Conservation (phyloP, 37 sponge, comb jelly and placozoan genomes). For the Oscarella lobularis region DNA sequence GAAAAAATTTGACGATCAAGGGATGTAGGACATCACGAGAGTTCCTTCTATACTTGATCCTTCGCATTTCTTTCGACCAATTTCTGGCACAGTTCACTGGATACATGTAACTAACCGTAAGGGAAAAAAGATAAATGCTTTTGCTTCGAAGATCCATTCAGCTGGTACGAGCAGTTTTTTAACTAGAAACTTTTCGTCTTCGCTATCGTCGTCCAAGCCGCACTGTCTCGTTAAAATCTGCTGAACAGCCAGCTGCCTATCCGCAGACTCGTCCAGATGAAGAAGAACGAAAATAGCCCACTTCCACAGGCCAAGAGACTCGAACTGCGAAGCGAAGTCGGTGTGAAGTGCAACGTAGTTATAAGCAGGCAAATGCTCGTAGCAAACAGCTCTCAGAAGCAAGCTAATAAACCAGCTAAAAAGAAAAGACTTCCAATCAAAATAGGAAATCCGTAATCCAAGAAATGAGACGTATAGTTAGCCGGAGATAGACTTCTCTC, state of each 20-base stretch:
- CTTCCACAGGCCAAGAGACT: conserved; percentile 49
- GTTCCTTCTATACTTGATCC: too few species aligned
- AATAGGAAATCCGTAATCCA: too few species aligned
- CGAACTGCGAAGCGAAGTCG: conserved; percentile 56
- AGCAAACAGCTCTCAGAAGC: conserved; percentile 32
- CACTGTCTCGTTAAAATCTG: conserved; percentile 35
- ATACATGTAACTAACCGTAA: too few species aligned
- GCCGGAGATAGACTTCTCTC: conserved; percentile 37
- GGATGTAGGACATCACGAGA: too few species aligned
- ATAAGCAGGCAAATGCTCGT: conserved; percentile 28
- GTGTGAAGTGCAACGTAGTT: conserved; percentile 24
- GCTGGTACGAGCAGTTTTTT: conserved; percentile 36
- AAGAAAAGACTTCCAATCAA: not conserved
- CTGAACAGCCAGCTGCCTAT: conserved; percentile 15
- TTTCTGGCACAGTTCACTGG: not conserved
- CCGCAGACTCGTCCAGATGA: conserved; percentile 26
- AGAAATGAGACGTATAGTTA: conserved; percentile 32
- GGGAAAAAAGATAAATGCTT: too few species aligned
- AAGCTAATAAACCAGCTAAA: conserved; percentile 64
- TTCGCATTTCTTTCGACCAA: too few species aligned
- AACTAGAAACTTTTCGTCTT: conserved; percentile 46
- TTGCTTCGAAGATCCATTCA: conserved; percentile 50
- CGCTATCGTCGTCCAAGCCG: conserved; percentile 9
- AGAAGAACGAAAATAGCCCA: conserved; percentile 66
- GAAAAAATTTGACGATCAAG: too few species aligned